Base-by-base conservation (phyloP, 1,140 invertebrate species). In the Steinernema feltiae region DNA sequence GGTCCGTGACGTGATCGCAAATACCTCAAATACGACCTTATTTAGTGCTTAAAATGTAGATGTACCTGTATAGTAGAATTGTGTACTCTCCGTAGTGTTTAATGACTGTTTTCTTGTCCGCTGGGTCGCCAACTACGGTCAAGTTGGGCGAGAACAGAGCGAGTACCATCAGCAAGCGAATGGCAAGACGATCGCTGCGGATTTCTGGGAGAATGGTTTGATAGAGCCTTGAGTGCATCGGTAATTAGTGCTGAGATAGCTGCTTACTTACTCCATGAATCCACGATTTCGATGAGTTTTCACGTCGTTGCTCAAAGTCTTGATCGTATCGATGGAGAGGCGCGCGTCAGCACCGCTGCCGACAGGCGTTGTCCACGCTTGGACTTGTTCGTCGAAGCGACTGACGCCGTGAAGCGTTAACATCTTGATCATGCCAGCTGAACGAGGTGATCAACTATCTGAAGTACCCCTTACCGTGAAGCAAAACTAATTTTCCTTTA, bases 271-370 rank as follows among this genome's bases (percentile, higher is more conserved):
- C 69, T 12, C 7, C 69, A 70, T 7, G n/a, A 70, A 70, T 18
- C 69, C 31, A 18, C n/a, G 18, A 7, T 70, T 70, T 35, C 7
- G n/a, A 7, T 12, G 7, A 12, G 7, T 7, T 7, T 70, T 70
- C n/a, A 30, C 27, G 7, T 70, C 7, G 7, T 35, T 29, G 27
- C n/a, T 70, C 69, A 70, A n/a, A 7, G 7, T 18, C 18, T 70
- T n/a, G 69, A 70, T 12, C 69, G n/a, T 70, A 30, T 70, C 27
- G 69, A 70, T 30, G 27, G 69, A 70, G 69, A 70, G 7, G 69
- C n/a, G 69, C 41, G 41, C 41, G 31, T n/a, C 18, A 18, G 7
- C n/a, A 12, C 31, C 31, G 27, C 7, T 7, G 27, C 7, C n/a
- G 27, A 70, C 27, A 7, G 69, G 69, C 27, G 27, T 70, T n/a